phyloP scores from a whole-genome alignment of 1,140 invertebrate genomes.

The Papilio polyxenes region DNA sequence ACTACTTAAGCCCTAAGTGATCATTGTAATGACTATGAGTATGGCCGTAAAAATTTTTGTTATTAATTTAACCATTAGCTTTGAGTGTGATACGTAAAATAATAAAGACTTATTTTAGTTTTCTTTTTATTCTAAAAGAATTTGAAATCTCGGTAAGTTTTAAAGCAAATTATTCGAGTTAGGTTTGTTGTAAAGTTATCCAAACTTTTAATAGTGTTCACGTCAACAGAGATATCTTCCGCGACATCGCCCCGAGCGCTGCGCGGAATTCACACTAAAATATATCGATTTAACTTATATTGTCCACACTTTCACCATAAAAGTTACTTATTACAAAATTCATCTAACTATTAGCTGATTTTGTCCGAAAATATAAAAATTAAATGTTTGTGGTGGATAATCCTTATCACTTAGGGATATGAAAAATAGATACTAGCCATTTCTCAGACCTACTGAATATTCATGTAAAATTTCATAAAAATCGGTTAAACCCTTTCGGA shows the following conservation, averaged over 20 bases:
- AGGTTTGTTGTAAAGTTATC: conserved; percentile 26
- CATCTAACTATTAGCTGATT: not conserved
- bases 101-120: not conserved
- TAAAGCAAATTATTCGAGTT: conserved; percentile 22
- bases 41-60: too few relatives aligned
- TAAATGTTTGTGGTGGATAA: too few relatives aligned
- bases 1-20: too few relatives aligned
- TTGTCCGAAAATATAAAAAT: too few relatives aligned
- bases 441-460: too few relatives aligned
- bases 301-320: not conserved
- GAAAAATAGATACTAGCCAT: too few relatives aligned
- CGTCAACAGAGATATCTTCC: conserved; percentile 22
- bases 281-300: conserved; percentile 25
- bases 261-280: not conserved
- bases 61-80: not conserved
- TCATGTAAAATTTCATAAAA: too few relatives aligned
- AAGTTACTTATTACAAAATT: not conserved
- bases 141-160: conserved; percentile 44
- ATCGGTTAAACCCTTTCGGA: too few relatives aligned
- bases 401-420: too few relatives aligned
- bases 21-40: too few relatives aligned
- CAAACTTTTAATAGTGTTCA: conserved; percentile 25
- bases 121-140: conserved; percentile 40
- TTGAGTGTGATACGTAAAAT: not conserved
- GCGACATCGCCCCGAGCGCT: conserved; percentile 38